Evolutionary conservation across 2,113 vertebrate genomes (phyloP).

Genomic region (Melierax canorus): DNA sequence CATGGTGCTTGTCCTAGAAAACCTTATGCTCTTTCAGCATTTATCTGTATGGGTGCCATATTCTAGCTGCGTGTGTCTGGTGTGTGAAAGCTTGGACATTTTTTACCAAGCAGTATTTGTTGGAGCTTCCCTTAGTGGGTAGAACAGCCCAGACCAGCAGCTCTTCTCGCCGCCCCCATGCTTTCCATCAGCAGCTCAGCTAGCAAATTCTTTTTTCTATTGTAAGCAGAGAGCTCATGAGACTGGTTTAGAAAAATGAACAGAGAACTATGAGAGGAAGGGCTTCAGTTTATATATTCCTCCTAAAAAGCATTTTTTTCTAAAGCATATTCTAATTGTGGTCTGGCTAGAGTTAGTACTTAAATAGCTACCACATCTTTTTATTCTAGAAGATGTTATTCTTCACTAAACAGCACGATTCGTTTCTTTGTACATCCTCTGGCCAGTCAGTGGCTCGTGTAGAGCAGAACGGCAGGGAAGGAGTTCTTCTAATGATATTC

Average conservation of each 20-base stretch:
- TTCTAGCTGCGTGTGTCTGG: neutral
- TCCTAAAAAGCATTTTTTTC: neutral
- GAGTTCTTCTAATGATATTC: neutral
- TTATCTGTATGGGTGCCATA: neutral
- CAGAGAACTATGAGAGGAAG: neutral
- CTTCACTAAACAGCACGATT: neutral
- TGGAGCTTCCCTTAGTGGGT: neutral
- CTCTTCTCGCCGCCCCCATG: fast-evolving
- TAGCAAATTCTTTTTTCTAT: neutral
- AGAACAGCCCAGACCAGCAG: neutral
- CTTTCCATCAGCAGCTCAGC: neutral
- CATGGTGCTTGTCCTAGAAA: neutral
- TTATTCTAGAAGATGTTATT: neutral
- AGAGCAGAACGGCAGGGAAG: neutral
- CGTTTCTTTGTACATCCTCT: neutral
- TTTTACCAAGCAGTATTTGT: neutral
- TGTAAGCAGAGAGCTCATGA: neutral
- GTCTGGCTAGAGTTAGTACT: neutral
- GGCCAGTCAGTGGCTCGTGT: neutral
- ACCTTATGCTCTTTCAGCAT: neutral
- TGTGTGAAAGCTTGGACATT: neutral
- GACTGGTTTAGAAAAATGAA: neutral
- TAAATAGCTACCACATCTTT: neutral
- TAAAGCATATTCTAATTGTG: neutral
- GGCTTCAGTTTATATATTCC: neutral